Evolutionary conservation across 2,888 invertebrate species (phyloP).

Genomic region (Chaetogeoica ovagalla): DNA sequence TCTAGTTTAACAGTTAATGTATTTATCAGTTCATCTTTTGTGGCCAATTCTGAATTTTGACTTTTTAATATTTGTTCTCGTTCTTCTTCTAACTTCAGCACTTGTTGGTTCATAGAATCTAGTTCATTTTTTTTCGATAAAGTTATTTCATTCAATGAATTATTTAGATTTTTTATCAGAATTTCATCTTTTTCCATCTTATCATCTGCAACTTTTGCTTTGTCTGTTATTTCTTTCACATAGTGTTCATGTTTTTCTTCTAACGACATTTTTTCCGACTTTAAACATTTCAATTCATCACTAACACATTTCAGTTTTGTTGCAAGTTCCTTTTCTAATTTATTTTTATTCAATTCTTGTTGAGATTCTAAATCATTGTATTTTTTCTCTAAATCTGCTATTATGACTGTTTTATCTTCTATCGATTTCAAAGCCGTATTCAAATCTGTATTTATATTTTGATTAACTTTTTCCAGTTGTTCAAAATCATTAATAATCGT

Average conservation of each 20-base stretch:
- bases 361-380: conserved; percentile 38
- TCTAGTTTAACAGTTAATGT: conserved; percentile 35
- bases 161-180: conserved; percentile 24
- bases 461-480: conserved; percentile 8
- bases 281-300: conserved; percentile 12
- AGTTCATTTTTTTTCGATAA: conserved; percentile 39
- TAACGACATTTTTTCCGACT: conserved; percentile 14
- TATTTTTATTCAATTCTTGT: conserved; percentile 27
- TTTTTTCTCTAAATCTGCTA: conserved; percentile 47
- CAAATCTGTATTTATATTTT: conserved; percentile 20
- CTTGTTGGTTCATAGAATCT: background rate
- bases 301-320: conserved; percentile 11
- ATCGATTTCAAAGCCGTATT: conserved; percentile 29
- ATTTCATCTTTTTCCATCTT: conserved; percentile 16
- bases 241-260: conserved; percentile 27
- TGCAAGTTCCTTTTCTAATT: conserved; percentile 39
- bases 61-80: conserved; percentile 3
- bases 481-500: conserved; percentile 5
- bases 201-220: background rate
- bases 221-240: background rate
- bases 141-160: conserved; percentile 12
- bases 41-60: conserved; percentile 27
- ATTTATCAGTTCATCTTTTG: conserved; percentile 34
- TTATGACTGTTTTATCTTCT: conserved; percentile 27
- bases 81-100: conserved; percentile 27